Conservation (phyloP, 1,140 invertebrate species). For the Lordiphosa clarofinis region DNA sequence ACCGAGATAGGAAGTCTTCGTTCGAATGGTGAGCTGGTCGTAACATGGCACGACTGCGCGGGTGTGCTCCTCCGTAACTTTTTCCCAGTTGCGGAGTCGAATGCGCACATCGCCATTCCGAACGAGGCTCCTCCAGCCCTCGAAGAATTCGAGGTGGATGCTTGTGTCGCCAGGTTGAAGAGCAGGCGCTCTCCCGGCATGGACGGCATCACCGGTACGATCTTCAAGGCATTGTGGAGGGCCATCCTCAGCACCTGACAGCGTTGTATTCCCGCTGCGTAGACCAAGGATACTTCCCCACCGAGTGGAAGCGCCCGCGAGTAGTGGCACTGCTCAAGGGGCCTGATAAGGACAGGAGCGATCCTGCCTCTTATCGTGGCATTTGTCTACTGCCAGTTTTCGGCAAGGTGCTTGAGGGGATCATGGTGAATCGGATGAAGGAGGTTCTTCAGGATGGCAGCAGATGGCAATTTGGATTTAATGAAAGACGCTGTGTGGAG, state of each 20-base stretch:
- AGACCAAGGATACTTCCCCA: constrained; percentile 7
- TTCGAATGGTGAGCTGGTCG: constrained; percentile 6
- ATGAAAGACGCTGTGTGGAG: constrained; percentile 20
- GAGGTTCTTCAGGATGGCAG: too few relatives aligned
- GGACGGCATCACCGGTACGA: constrained; percentile 20
- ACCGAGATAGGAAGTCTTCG: constrained; percentile 14
- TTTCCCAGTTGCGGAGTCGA: constrained; percentile 8
- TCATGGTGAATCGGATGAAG: too few relatives aligned
- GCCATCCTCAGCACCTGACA: constrained; percentile 3
- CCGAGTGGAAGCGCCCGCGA: constrained; percentile 7
- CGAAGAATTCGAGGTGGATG: constrained; percentile 6
- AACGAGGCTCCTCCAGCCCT: constrained; percentile 9
- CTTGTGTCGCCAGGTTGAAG: constrained; percentile 13
- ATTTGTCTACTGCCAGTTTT: background rate
- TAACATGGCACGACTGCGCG: constrained; percentile 22
- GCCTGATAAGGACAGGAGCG: constrained; percentile 9
- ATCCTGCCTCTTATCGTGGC: background rate
- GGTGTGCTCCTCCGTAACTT: constrained; percentile 5
- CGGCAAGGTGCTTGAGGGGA: too few relatives aligned
- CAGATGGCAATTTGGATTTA: constrained; percentile 10
- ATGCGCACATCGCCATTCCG: constrained; percentile 6
- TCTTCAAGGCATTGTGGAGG: constrained; percentile 24
- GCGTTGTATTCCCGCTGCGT: constrained; percentile 17
- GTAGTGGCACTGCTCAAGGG: constrained; percentile 13
- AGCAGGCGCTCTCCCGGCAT: constrained; percentile 26